Percentiles rank a stretch among this genome's conserved stretches.
Evolutionary conservation across 2,888 invertebrate genomes (phyloP).

Genomic region (Tyria jacobaeae): DNA sequence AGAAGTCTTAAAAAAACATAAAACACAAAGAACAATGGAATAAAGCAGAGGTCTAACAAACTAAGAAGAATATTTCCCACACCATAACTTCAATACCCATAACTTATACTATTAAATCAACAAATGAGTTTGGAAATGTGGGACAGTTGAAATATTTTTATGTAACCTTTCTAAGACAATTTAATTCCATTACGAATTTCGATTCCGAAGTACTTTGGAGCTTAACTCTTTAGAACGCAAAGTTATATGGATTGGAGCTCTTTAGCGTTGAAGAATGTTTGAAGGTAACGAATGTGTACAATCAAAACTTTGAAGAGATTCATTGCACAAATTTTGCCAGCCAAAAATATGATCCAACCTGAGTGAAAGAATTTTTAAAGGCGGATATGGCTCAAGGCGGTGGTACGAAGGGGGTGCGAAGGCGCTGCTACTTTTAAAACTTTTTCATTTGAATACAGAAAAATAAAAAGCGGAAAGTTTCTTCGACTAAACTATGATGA

Average conservation of each 20-base stretch:
- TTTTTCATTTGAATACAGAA: conserved; percentile 63
- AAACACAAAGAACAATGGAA: too few relatives aligned
- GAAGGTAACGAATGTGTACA: conserved; percentile 80
- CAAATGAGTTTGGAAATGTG: conserved; percentile 19
- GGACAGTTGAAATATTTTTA: conserved; percentile 36
- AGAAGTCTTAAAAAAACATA: background rate
- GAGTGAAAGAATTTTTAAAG: conserved; percentile 67
- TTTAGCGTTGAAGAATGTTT: conserved; percentile 75
- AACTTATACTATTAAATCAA: conserved; percentile 16
- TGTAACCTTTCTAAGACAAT: conserved; percentile 39
- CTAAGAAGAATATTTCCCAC: background rate
- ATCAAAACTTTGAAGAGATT: conserved; percentile 83
- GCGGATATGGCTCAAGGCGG: conserved; percentile 57
- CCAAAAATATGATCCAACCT: conserved; percentile 74
- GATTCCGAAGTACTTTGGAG: conserved; percentile 63
- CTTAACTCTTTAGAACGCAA: conserved; percentile 71
- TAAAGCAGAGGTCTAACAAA: background rate
- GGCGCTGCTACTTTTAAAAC: conserved; percentile 48
- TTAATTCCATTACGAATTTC: conserved; percentile 58
- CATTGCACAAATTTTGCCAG: conserved; percentile 74
- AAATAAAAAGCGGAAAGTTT: conserved; percentile 55
- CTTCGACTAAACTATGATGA: conserved; percentile 51
- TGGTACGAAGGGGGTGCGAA: conserved; percentile 21
- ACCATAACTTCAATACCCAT: conserved; percentile 3
- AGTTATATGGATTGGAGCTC: conserved; percentile 72